A percentile compares a stretch with the other conserved stretches of the same genome.
These are phyloP conservation scores for Sitobion miscanthi DNA, from an alignment of 1,140 invertebrate genomes.

Conservation along the genomic window DNA sequence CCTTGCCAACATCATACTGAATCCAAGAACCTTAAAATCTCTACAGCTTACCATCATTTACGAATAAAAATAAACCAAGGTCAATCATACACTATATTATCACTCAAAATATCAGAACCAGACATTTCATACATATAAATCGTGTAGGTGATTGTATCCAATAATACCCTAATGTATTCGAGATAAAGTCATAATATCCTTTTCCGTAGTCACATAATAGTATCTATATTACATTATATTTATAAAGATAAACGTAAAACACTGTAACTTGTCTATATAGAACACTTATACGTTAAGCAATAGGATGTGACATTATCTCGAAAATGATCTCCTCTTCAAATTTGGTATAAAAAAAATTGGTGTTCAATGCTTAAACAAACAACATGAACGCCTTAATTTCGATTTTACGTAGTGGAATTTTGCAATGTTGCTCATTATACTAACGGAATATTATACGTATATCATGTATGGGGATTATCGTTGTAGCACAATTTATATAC, in stretches of 20 bases:
- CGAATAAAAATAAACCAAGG: not conserved
- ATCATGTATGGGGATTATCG: not conserved
- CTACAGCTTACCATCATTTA: not conserved
- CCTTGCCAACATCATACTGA: too few relatives aligned
- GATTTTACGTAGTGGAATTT: not conserved
- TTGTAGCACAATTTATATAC: not conserved
- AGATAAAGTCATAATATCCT: not conserved
- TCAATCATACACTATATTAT: too few relatives aligned
- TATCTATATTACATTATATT: too few relatives aligned
- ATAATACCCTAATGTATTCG: not conserved
- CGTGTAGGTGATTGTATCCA: not conserved
- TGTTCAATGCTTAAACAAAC: not conserved
- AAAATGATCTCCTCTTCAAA: not conserved
- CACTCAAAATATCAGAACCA: too few relatives aligned
- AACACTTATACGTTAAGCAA: not conserved
- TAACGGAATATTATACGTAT: too few relatives aligned
- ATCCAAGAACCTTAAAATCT: not conserved
- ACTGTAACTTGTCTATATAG: not conserved
- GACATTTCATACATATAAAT: too few relatives aligned
- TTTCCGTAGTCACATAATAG: not conserved
- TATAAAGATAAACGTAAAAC: not conserved
- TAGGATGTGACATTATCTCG: not conserved
- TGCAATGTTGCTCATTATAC: not conserved
- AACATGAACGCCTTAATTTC: not conserved
- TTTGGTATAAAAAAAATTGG: not conserved